Percentiles rank a stretch among this genome's conserved stretches.
Evolutionary conservation across 2,888 invertebrate species (phyloP).

Genomic region (Drosophila diplacantha): DNA sequence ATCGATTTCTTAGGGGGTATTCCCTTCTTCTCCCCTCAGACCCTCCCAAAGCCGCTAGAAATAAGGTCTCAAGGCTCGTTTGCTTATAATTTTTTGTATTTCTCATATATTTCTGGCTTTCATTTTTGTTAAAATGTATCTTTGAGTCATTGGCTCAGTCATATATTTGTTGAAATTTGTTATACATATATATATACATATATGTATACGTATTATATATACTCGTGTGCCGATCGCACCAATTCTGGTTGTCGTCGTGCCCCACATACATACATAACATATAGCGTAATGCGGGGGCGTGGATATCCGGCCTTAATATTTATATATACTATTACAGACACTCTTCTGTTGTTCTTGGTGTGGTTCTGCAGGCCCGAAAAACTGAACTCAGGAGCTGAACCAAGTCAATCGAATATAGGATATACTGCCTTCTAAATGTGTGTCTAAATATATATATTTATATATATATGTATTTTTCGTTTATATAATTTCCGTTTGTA

Average conservation of each 20-base stretch:
- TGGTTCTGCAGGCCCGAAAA: constrained; percentile 15
- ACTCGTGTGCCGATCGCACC: constrained; percentile 30
- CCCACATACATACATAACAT: constrained; percentile 12
- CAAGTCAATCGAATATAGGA: constrained; percentile 25
- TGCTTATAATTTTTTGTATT: constrained; percentile 26
- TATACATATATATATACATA: constrained; percentile 29
- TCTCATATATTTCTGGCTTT: constrained; percentile 51
- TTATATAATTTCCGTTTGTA: constrained; percentile 32
- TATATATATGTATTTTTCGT: constrained; percentile 15
- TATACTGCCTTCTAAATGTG: constrained; percentile 21
- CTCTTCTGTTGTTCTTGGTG: constrained; percentile 4
- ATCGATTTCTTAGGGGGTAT: too few species aligned
- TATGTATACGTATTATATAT: constrained; percentile 2
- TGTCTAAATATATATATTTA: constrained; percentile 19
- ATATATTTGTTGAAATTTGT: constrained; percentile 62
- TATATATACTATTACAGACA: constrained; percentile 27
- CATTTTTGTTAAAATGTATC: constrained; percentile 65
- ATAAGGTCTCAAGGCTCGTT: not conserved
- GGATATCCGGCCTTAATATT: constrained; percentile 20
- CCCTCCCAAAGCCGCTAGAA: not conserved
- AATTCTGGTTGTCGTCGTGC: constrained; percentile 5
- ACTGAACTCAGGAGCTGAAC: constrained; percentile 17
- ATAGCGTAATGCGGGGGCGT: constrained; percentile 18
- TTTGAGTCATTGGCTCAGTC: constrained; percentile 77
- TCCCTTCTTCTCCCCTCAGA: not conserved